Evolutionary conservation across 2,113 vertebrate genomes (phyloP), one percentile per base, ranked within the genome.

Genomic region (Laterallus jamaicensis): DNA sequence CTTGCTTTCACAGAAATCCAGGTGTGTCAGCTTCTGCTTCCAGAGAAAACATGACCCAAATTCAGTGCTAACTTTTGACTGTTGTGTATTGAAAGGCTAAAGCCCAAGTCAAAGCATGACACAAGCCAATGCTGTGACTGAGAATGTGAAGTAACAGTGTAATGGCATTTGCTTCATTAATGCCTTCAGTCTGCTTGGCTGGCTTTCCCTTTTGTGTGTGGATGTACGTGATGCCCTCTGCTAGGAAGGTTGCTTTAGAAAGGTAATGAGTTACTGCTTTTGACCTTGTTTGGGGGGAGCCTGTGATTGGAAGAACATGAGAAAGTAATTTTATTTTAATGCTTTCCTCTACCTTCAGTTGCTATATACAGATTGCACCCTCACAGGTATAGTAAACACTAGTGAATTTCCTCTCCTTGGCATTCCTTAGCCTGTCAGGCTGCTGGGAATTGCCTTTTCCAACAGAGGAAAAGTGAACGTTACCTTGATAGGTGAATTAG

Each of bases 401-500:
- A 42, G 32, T 32, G 52, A 55, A 24, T 91, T 60, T 89, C 79
- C 31, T 47, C n/a, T 70, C 54, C 76, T 88, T 67, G 62, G 50
- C 6, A 1, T 92, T 90, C 86, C 59, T 83, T 60, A 56, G 28
- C 16, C 79, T 91, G 59, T 20, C 35, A 90, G 78, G 26, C 78
- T 66, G 77, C 26, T 74, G 6, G 50, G 70, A 87, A 93, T 70
- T 73, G 71, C 60, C 22, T 2, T 92, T 90, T 90, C 40, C 58
- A n/a, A 69, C 37, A 12, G 67, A 55, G 91, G 29, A 85, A 95
- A 90, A 94, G 88, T 93, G 64, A 91, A 74, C 87, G 8, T 89
- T 90, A 82, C 96, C 86, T 90, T n/a, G 35, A 62, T 92, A 97
- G 95, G 94, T 98, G 97, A 97, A 94, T 97, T 93, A 95, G 94